Conservation (phyloP, 2,113 vertebrate species). For the Cynopterus brachyotis region DNA sequence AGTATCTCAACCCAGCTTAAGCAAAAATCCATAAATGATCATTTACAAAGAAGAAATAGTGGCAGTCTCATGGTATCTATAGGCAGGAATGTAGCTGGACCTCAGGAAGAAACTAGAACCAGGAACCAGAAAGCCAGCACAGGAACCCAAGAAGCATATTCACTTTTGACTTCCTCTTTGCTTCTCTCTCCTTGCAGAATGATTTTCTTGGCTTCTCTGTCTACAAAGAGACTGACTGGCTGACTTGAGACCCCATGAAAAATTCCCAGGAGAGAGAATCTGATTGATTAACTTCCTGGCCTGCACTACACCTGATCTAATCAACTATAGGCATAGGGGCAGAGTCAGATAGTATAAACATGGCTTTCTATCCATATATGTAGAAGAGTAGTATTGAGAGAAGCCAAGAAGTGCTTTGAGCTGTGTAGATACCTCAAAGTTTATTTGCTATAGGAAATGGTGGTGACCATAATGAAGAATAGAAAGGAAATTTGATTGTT, state of each 20-base stretch:
- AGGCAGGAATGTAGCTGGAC: not conserved
- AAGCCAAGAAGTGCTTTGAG: not conserved
- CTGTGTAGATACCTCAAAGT: not conserved
- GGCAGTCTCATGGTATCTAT: not conserved
- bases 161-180: not conserved
- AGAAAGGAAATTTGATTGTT: not conserved
- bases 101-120: not conserved
- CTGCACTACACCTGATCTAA: not conserved
- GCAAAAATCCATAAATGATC: not conserved
- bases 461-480: not conserved
- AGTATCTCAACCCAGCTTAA: not conserved
- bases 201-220: not conserved
- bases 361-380: not conserved
- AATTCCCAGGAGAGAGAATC: not conserved
- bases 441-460: not conserved
- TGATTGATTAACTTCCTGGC: not conserved
- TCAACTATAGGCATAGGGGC: not conserved
- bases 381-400: not conserved
- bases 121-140: not conserved
- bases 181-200: not conserved
- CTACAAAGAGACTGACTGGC: not conserved
- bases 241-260: not conserved
- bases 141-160: not conserved
- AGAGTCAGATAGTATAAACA: not conserved
- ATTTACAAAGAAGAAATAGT: not conserved